Evolutionary conservation across 1,140 invertebrate species (phyloP), one percentile per base, ranked within the genome.

Genomic region (Drosophila arawakana): DNA sequence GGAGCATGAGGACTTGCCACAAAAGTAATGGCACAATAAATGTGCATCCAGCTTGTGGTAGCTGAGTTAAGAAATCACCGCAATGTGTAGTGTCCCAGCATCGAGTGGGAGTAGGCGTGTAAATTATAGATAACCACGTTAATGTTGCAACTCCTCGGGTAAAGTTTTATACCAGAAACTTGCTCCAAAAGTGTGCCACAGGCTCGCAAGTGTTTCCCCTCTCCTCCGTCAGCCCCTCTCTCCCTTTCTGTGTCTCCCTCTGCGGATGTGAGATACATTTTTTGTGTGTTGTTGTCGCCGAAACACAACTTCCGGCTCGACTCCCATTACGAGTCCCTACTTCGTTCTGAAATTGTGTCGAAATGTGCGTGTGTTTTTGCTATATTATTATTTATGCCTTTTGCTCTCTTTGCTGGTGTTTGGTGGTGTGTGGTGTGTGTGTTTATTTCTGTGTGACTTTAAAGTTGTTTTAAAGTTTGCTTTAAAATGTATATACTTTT

Each of bases 71-170:
- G 69, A 69, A 83, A 83, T 76, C 81, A 73, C 74, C 63, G 69
- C 73, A 66, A 55, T 55, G 62, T 73, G 60, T 25, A 46, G 39
- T 6, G 13, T 15, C 66, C 44, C 25, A n/a, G 30, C 46, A 43
- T 37, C 34, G 35, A 57, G 30, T 39, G 35, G 18, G 34, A 21
- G 54, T 58, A 54, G 80, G 83, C 73, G 83, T 86, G 83, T 86
- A 69, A 86, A 86, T 86, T 88, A 86, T 86, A 86, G 83, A 86
- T 86, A 86, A 88, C 73, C 83, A 84, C 81, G 83, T 86, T 86
- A 86, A 86, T 86, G 83, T 88, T 88, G 82, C 83, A 88, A 47
- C 74, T 79, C 34, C 63, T 49, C 39, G 65, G 25, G 13, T 35
- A 59, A 70, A 69, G 25, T 62, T 50, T 59, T 6, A 21, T 18